Evolutionary conservation across 2,113 vertebrate species (phyloP), one percentile per base, ranked within the genome.

Genomic region (Rostratula benghalensis): DNA sequence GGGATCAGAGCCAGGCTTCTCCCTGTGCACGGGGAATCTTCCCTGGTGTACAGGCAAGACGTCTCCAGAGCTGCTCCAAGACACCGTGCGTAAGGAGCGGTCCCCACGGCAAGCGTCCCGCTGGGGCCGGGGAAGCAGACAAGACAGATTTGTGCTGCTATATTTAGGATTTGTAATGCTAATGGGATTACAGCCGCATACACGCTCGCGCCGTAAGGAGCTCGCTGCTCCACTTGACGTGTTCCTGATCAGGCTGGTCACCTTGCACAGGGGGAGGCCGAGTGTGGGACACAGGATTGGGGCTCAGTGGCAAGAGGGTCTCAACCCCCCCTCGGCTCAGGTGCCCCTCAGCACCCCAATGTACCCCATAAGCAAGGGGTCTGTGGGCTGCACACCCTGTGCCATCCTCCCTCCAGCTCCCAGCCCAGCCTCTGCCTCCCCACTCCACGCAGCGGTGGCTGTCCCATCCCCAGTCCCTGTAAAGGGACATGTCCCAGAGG

Each of bases 151-250:
- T 93, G 90, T 4, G 39, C 90, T 94, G 94, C 96, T 97, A 94
- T 95, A 95, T 95, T 95, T 95, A 95, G 95, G 89, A 45, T 48
- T 68, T 59, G 91, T 93, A 89, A 91, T 46, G 89, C 95, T 97
- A 96, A 96, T 88, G 90, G 95, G 95, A 96, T 96, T 94, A 95
- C 60, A 41, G 90, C n/a, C 6, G 92, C 61, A 7, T 30, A 94
- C 4, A 25, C 46, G 92, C 93, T 90, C 78, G 12, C 9, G 12
- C 93, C 15, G 8, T 96, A 93, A 94, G 93, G 92, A 92, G 94
- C 93, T 96, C 92, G 3, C 90, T 88, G 87, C 95, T 95, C 94
- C 85, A 56, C 25, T 56, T 94, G 94, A 73, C 5, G 4, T 43
- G 75, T 25, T 91, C 79, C 82, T 69, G 70, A 69, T 54, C 78